Percentiles rank a stretch among this genome's conserved stretches.
Conservation (phyloP, 2,888 invertebrate genomes). For the Conistra vaccinii region DNA sequence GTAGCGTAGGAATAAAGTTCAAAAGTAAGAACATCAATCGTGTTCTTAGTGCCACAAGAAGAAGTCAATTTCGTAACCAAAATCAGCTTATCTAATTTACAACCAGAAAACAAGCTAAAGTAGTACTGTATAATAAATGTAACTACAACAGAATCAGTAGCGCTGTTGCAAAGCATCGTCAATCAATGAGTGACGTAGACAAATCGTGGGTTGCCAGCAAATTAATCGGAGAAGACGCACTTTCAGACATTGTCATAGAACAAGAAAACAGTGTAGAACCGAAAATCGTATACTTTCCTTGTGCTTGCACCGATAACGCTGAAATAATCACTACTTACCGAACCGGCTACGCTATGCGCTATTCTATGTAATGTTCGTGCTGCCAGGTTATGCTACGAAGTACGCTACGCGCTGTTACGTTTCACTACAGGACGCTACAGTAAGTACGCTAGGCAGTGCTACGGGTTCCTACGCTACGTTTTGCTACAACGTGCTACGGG, state of each 20-base stretch:
- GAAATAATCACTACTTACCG: not conserved
- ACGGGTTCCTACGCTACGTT: not conserved
- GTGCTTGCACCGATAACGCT: not conserved
- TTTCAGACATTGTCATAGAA: slow-evolving; percentile 51
- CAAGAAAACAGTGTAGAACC: slow-evolving; percentile 6
- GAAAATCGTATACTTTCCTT: not conserved
- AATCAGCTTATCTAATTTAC: slow-evolving; percentile 9
- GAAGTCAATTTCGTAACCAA: not conserved
- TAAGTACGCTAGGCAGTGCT: no score
- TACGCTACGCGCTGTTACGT: not conserved
- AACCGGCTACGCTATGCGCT: not conserved
- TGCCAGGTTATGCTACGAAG: not conserved
- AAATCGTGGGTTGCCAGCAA: slow-evolving; percentile 61
- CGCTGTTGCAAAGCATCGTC: slow-evolving; percentile 52
- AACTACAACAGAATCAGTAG: slow-evolving; percentile 43
- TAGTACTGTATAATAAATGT: slow-evolving; percentile 42
- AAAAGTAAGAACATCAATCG: not conserved
- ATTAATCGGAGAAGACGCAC: slow-evolving; percentile 66
- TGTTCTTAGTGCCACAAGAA: not conserved
- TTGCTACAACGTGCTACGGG: not conserved
- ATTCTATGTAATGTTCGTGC: not conserved
- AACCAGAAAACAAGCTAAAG: slow-evolving; percentile 15
- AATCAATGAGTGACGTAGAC: slow-evolving; percentile 64
- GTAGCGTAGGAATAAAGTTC: no score
- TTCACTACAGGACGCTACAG: not conserved